Conservation (phyloP, 2,888 invertebrate genomes). For the Catocala fraxini region DNA sequence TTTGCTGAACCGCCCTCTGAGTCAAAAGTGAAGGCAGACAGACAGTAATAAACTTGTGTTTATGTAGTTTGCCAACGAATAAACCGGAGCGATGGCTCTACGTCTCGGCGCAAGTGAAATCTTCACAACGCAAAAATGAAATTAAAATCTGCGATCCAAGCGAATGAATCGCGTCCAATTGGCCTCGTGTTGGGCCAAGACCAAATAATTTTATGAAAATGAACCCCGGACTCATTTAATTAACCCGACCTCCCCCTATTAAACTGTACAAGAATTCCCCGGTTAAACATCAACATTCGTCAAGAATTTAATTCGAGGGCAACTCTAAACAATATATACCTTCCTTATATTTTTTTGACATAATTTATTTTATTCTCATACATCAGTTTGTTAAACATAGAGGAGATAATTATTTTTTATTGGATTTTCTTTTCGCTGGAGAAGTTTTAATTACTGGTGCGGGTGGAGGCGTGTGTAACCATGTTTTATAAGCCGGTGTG, state of each 20-base stretch:
- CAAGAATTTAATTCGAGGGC: slow-evolving; percentile 81
- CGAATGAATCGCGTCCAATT: slow-evolving; percentile 74
- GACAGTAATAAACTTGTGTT: slow-evolving; percentile 75
- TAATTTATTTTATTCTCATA: slow-evolving; percentile 71
- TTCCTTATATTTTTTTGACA: slow-evolving; percentile 70
- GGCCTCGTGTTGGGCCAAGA: slow-evolving; percentile 73
- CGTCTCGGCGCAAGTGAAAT: slow-evolving; percentile 49
- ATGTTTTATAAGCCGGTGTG: slow-evolving; percentile 64
- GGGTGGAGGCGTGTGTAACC: slow-evolving; percentile 61
- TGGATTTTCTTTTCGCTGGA: slow-evolving; percentile 77
- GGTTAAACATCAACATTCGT: slow-evolving; percentile 84
- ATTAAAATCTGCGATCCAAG: slow-evolving; percentile 71
- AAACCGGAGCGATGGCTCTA: slow-evolving; percentile 55
- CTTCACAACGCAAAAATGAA: slow-evolving; percentile 71
- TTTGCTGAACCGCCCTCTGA: slow-evolving; percentile 62
- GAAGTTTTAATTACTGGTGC: slow-evolving; percentile 77
- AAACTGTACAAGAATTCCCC: slow-evolving; percentile 85
- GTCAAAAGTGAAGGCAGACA: slow-evolving; percentile 70
- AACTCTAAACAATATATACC: slow-evolving; percentile 64
- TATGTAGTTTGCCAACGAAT: slow-evolving; percentile 69
- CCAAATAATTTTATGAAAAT: slow-evolving; percentile 86
- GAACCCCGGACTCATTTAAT: slow-evolving; percentile 84
- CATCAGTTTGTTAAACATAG: slow-evolving; percentile 68
- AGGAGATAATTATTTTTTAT: slow-evolving; percentile 77
- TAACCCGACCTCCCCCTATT: slow-evolving; percentile 82